Conservation (phyloP, 2,113 vertebrate genomes). For the Pollimyrus isidori region DNA sequence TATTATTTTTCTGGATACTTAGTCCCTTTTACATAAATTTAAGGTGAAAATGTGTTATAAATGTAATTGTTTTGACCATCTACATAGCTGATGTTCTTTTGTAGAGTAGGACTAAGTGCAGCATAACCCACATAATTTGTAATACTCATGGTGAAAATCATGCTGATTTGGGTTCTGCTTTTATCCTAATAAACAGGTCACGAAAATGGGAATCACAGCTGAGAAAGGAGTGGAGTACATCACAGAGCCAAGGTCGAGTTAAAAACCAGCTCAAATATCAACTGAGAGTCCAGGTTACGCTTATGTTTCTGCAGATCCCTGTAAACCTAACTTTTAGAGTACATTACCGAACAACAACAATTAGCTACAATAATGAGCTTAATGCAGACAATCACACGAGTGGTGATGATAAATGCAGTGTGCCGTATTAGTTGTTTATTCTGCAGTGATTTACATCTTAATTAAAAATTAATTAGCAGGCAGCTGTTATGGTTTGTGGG, state of each 20-base stretch:
- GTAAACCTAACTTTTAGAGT: neutral
- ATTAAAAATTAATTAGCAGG: neutral
- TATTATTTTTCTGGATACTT: neutral
- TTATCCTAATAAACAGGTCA: slow-evolving; percentile 54
- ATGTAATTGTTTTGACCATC: neutral
- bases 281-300: neutral
- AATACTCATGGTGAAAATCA: neutral
- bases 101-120: neutral
- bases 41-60: neutral
- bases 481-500: neutral
- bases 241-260: slow-evolving; percentile 64
- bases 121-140: neutral
- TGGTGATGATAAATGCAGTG: neutral
- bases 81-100: neutral
- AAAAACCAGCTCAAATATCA: neutral
- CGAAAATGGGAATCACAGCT: slow-evolving; percentile 67
- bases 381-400: neutral
- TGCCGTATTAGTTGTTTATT: neutral
- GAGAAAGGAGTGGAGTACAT: slow-evolving; percentile 60
- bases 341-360: neutral
- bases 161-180: neutral
- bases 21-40: neutral
- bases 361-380: neutral
- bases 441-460: neutral
- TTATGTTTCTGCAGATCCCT: neutral